These are phyloP conservation scores for Oreochromis spilurus DNA, from an alignment of 2,113 vertebrate species.

Conservation along the genomic window DNA sequence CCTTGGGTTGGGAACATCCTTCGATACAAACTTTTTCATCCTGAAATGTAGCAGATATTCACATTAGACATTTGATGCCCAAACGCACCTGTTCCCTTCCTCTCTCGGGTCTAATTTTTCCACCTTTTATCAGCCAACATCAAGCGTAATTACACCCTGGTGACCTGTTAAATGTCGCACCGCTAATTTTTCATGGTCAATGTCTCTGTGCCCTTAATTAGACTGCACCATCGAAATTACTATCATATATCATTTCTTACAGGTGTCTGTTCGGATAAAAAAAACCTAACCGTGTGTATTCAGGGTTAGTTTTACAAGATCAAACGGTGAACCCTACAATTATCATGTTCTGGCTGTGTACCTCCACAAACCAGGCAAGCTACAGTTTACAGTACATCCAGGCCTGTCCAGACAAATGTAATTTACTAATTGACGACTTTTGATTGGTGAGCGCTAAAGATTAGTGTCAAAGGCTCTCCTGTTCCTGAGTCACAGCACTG, in stretches of 20 bases:
- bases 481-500: neutral
- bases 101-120: neutral
- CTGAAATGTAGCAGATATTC: constrained; percentile 66
- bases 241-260: constrained; percentile 16
- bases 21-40: constrained; percentile 90
- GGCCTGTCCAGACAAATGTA: neutral
- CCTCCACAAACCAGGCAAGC: neutral
- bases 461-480: neutral
- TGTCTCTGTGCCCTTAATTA: neutral
- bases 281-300: neutral
- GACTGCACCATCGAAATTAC: neutral
- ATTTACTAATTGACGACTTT: neutral
- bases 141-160: constrained; percentile 16
- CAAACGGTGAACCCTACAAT: neutral
- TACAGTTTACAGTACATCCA: neutral
- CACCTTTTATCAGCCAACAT: neutral
- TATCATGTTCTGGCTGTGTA: neutral
- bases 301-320: neutral
- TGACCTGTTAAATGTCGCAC: constrained; percentile 40
- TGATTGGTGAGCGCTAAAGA: neutral
- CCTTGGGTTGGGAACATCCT: constrained; percentile 91
- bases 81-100: neutral
- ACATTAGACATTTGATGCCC: neutral
- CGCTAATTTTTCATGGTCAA: neutral
- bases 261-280: neutral